Conservation (phyloP, 2,888 invertebrate species). For the Ypsolopha scabrella region DNA sequence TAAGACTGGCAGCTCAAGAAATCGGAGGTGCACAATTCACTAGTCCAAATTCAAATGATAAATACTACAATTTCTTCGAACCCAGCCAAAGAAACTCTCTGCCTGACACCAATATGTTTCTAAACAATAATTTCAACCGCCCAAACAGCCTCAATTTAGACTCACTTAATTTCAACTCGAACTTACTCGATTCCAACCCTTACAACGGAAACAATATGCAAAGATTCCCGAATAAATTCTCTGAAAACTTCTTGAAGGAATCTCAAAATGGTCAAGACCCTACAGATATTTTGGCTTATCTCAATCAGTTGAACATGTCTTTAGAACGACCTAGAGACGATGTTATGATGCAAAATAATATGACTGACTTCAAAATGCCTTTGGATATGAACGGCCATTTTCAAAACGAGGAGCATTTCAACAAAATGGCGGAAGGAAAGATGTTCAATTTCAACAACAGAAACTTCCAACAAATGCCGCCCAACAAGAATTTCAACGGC, state of each 20-base stretch:
- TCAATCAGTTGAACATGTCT: slow-evolving; percentile 44
- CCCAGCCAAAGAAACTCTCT: slow-evolving; percentile 59
- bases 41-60: slow-evolving; percentile 37
- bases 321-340: slow-evolving; percentile 40
- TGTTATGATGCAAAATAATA: slow-evolving; percentile 25
- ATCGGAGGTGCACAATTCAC: slow-evolving; percentile 60
- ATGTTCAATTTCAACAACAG: slow-evolving; percentile 36
- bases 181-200: slow-evolving; percentile 14
- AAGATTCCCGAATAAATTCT: slow-evolving; percentile 41
- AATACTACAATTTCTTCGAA: slow-evolving; percentile 59
- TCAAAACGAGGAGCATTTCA: slow-evolving; percentile 34
- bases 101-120: slow-evolving; percentile 47
- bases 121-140: slow-evolving; percentile 36
- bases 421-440: slow-evolving; percentile 38
- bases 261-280: slow-evolving; percentile 32
- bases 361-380: slow-evolving; percentile 42
- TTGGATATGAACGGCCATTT: slow-evolving; percentile 46
- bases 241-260: slow-evolving; percentile 27
- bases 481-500: slow-evolving; percentile 37
- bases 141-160: slow-evolving; percentile 55
- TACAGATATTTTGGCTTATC: slow-evolving; percentile 40
- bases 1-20: slow-evolving; percentile 62
- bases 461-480: slow-evolving; percentile 32
- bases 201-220: slow-evolving; percentile 32
- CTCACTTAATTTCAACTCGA: slow-evolving; percentile 36